Conservation (phyloP, 2,888 invertebrate genomes). For the Monoplex corrugatus region DNA sequence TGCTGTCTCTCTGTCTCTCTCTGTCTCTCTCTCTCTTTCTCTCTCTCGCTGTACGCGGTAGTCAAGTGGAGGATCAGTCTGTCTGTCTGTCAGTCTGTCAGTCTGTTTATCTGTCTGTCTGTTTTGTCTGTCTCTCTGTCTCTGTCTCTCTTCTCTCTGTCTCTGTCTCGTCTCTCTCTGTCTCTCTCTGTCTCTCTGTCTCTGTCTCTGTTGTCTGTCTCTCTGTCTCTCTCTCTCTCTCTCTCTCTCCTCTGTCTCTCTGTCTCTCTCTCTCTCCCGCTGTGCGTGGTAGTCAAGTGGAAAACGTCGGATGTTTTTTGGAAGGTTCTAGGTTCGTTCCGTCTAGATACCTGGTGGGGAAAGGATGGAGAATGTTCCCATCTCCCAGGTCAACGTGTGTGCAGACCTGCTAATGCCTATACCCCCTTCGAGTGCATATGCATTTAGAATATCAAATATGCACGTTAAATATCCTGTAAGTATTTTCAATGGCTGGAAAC, state of each 20-base stretch:
- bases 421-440: no score
- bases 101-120: not conserved
- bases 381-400: no score
- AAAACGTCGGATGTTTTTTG: no score
- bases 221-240: not conserved
- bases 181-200: constrained; percentile 3
- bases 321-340: no score
- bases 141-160: not conserved
- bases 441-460: no score
- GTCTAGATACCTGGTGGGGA: no score
- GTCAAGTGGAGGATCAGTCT: no score
- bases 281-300: no score
- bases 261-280: not conserved
- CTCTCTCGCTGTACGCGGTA: not conserved
- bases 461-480: no score
- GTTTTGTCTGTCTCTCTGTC: not conserved
- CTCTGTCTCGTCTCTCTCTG: not conserved
- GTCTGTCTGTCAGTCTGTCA: not conserved
- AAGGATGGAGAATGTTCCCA: no score
- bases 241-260: not conserved
- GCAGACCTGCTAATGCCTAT: no score
- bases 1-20: not conserved
- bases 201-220: not conserved
- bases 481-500: no score
- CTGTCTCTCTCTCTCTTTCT: not conserved